Evolutionary conservation across 2,888 invertebrate species (phyloP).

Genomic region (Stictocephala bisonia): DNA sequence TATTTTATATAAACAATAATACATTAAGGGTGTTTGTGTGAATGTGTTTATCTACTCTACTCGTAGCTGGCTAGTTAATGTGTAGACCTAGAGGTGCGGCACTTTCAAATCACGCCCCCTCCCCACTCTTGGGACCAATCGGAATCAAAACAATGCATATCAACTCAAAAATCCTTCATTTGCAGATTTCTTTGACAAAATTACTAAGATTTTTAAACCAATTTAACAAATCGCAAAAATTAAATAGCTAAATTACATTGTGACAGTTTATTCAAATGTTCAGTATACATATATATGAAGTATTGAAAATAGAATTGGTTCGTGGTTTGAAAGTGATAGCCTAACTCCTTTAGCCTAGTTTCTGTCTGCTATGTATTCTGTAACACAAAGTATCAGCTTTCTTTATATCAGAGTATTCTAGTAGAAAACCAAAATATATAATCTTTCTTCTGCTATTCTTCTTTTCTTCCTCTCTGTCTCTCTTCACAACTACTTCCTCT

Average conservation of each 20-base stretch:
- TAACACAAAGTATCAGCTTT: conserved; percentile 51
- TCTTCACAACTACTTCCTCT: conserved; percentile 41
- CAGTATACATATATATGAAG: too few relatives aligned
- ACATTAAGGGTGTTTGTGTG: conserved; percentile 45
- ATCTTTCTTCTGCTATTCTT: conserved; percentile 50
- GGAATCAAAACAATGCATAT: background rate
- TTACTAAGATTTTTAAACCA: too few relatives aligned
- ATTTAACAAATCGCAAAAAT: too few relatives aligned
- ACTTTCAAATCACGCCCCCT: conserved; percentile 13
- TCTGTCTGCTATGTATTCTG: conserved; percentile 49
- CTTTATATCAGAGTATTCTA: conserved; percentile 47
- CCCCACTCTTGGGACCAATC: conserved; percentile 2
- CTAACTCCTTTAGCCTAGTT: conserved; percentile 43
- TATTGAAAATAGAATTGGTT: background rate
- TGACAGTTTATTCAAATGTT: too few relatives aligned
- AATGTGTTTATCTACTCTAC: conserved; percentile 44
- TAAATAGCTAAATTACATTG: too few relatives aligned
- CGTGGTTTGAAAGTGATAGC: conserved; percentile 24
- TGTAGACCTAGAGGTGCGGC: conserved; percentile 38
- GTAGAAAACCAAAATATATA: conserved; percentile 51
- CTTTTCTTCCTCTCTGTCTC: conserved; percentile 46
- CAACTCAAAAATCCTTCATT: too few relatives aligned
- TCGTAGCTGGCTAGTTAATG: conserved; percentile 39
- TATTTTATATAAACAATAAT: conserved; percentile 46
- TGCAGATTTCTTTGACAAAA: too few relatives aligned